Percentiles rank a stretch among this genome's conserved stretches.
These are phyloP conservation scores for Gymnoscopelus braueri DNA, from an alignment of 2,797 vertebrate genomes.

Conservation along the genomic window DNA sequence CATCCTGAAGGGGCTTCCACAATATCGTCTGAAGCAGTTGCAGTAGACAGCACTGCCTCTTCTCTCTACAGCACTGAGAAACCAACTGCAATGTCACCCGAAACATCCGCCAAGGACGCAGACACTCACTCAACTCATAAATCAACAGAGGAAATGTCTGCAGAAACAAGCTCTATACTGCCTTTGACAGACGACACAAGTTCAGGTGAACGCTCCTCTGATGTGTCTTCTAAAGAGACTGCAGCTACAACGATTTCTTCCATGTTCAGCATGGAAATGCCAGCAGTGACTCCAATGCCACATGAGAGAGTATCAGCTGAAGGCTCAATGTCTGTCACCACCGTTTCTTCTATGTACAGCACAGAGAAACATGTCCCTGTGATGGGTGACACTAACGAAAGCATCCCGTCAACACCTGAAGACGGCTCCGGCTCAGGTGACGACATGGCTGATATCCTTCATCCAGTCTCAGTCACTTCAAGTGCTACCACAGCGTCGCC, in stretches of 20 bases:
- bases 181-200: not conserved
- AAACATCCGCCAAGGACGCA: not conserved
- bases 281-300: not conserved
- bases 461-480: constrained; percentile 18
- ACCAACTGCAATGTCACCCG: constrained; percentile 18
- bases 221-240: not conserved
- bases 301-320: not conserved
- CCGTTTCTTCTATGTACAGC: constrained; percentile 19
- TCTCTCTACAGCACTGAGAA: constrained; percentile 14
- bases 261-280: constrained; percentile 11
- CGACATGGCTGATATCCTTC: not conserved
- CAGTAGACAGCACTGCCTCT: constrained; percentile 12
- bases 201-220: not conserved
- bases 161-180: not conserved
- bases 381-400: not conserved
- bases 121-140: not conserved
- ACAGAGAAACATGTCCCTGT: constrained; percentile 9
- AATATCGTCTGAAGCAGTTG: constrained; percentile 17
- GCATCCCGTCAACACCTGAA: not conserved
- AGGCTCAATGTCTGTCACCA: not conserved
- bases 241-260: constrained; percentile 5
- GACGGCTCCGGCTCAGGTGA: constrained; percentile 22
- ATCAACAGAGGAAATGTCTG: not conserved
- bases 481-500: constrained; percentile 19
- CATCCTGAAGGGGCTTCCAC: constrained; percentile 7